Evolutionary conservation across 1,140 invertebrate genomes (phyloP).

Genomic region (Bradysia coprophila): DNA sequence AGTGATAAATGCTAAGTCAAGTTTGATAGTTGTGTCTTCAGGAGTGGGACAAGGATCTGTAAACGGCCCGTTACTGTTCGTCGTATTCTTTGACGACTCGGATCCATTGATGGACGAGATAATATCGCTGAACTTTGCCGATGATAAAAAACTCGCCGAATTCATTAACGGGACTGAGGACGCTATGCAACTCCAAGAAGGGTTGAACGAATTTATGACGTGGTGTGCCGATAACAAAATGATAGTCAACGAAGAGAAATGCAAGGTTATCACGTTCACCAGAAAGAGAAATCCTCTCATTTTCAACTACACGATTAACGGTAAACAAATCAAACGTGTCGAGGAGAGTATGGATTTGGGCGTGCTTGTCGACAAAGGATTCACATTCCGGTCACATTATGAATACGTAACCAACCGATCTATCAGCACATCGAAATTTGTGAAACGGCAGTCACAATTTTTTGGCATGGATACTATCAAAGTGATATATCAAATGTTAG

Average conservation of each 20-base stretch:
- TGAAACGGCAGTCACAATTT: background rate
- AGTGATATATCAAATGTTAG: background rate
- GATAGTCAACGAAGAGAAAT: background rate
- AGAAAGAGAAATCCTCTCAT: background rate
- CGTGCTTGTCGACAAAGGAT: background rate
- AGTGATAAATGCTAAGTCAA: background rate
- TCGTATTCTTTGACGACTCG: background rate
- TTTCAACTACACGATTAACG: background rate
- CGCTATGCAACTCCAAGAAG: background rate
- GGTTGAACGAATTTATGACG: background rate
- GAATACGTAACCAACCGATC: background rate
- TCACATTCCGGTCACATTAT: background rate
- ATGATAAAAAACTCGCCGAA: background rate
- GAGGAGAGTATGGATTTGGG: background rate
- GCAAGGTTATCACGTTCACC: background rate
- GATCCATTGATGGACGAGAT: background rate
- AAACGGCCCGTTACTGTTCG: background rate
- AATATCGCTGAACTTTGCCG: background rate
- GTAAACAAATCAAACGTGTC: background rate
- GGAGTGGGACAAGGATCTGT: background rate
- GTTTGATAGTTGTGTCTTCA: background rate
- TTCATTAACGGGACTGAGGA: background rate
- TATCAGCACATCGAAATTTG: background rate
- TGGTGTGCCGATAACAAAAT: background rate
- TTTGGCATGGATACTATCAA: background rate